phyloP scores from a whole-genome alignment of 2,113 vertebrate genomes.

The Caretta caretta region DNA sequence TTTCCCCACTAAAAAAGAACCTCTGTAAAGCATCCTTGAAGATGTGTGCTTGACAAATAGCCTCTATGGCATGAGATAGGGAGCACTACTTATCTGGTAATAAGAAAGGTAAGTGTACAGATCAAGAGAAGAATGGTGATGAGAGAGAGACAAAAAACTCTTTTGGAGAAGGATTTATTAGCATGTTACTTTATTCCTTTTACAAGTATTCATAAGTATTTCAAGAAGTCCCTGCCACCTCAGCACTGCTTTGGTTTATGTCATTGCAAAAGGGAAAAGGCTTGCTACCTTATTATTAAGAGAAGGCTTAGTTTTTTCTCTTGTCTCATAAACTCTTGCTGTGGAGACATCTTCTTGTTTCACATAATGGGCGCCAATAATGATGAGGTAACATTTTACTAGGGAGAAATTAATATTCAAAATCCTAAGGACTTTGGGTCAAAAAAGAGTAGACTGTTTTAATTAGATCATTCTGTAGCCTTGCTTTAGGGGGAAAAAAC shows the following conservation, averaged over 20 bases:
- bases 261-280: background rate
- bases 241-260: background rate
- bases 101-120: background rate
- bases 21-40: background rate
- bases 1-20: background rate
- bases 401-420: background rate
- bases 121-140: background rate
- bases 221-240: background rate
- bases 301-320: background rate
- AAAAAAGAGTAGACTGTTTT: background rate
- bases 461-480: background rate
- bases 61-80: fast-evolving
- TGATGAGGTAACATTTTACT: background rate
- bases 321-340: background rate
- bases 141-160: background rate
- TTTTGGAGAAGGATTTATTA: background rate
- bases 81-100: background rate
- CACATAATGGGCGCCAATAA: background rate
- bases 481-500: background rate
- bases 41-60: background rate
- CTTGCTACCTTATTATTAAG: background rate
- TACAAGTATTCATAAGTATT: background rate
- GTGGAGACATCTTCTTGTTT: background rate
- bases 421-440: background rate
- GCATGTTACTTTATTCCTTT: fast-evolving